A percentile compares a stretch with the other conserved stretches of the same genome.
phyloP scores from a whole-genome alignment of 1,140 invertebrate genomes.

The Eurosta solidaginis region DNA sequence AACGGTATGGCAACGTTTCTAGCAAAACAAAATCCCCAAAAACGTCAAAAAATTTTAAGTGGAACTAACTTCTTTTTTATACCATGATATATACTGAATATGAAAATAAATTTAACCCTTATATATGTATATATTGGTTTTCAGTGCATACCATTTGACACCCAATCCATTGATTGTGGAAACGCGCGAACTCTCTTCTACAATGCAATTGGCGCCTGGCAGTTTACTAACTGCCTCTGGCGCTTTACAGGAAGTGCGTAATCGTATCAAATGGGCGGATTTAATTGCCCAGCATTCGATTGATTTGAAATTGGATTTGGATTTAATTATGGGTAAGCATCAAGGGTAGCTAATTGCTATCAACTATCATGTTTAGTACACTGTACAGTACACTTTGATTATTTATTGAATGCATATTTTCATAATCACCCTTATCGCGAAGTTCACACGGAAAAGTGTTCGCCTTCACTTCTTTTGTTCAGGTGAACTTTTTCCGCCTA shows the following conservation, averaged over 20 bases:
- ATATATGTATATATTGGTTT: not conserved
- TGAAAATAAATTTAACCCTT: not conserved
- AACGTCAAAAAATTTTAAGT: not conserved
- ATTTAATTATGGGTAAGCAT: conserved; percentile 51
- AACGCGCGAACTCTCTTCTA: conserved; percentile 50
- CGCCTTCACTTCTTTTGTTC: too few relatives aligned
- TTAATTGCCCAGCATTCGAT: conserved; percentile 50
- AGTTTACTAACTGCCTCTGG: conserved; percentile 50
- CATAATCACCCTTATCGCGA: too few relatives aligned
- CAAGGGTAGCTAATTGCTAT: not conserved
- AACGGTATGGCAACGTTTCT: too few relatives aligned
- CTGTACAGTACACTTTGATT: not conserved
- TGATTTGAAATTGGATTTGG: conserved; percentile 56
- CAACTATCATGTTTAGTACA: not conserved
- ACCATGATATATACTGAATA: not conserved
- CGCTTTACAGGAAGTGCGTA: conserved; percentile 54
- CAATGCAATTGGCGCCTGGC: conserved; percentile 52
- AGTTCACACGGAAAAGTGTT: too few relatives aligned
- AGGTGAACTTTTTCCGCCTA: too few relatives aligned
- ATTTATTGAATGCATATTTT: not conserved
- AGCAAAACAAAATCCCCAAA: too few relatives aligned
- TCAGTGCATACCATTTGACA: conserved; percentile 46
- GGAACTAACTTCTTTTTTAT: too few relatives aligned
- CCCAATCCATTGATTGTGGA: conserved; percentile 57
- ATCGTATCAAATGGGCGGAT: conserved; percentile 58